Base-by-base conservation (phyloP, 1,140 invertebrate genomes). In the Triops cancriformis region DNA sequence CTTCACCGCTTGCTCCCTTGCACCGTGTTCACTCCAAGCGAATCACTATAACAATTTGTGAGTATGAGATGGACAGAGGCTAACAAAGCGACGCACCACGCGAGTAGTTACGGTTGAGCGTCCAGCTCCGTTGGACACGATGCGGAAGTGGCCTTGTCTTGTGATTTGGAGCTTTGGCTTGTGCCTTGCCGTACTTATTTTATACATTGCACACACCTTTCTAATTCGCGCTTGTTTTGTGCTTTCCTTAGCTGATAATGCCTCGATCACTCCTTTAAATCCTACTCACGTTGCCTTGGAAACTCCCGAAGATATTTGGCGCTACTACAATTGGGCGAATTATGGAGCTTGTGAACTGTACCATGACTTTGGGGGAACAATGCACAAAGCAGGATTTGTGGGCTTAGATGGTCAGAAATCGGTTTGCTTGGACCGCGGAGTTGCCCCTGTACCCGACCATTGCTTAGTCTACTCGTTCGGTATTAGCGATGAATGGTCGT, bases 401-500 rank as follows among this genome's bases (percentile, higher is more conserved):
- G 31, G 41, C 73, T 37, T 72, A n/a, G 81, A 82, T 51, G 80
- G 81, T 10, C 78, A 82, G 9, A 82, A 82, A 42, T 78, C 77
- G 27, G 73, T 81, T 11, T 82, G 81, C 26, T 76, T 82, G 18
- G 81, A 82, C 64, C 42, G 31, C 0, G 81, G 79, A 26, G 80
- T 82, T 27, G 41, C 75, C 26, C 42, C 42, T 9, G 75, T 76
- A 4, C 41, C 74, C 10, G 41, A 76, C 10, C 37, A 76, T 26
- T 82, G 81, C 74, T 26, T 77, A 11, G 80, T 82, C 75, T 80
- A 80, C 45, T 81, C 81, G 31, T 80, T 81, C 31, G 81, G 81
- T n/a, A 78, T 81, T 37, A 79, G 81, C 31, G 80, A 82, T 73
- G 82, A 82, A 27, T 82, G 82, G 82, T 79, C 79, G 0, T 82